Evolutionary conservation across 2,113 vertebrate genomes (phyloP).

Genomic region (human): GRCh38 chr12:20040501-20041000

Average conservation of each 20-base stretch:
- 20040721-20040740: not conserved
- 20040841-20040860: not conserved
- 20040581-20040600: not conserved
- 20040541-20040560: not conserved
- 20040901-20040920: conserved; percentile 12
- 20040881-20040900: not conserved
- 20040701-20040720: not conserved
- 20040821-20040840: not conserved
- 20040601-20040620: not conserved
- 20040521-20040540: not conserved
- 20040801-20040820: not conserved
- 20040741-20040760: not conserved
- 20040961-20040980: not conserved
- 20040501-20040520: accelerated
- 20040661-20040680: not conserved
- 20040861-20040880: not conserved
- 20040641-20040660: not conserved
- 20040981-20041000: conserved; percentile 8
- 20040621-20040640: not conserved
- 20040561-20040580: not conserved
- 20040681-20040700: not conserved
- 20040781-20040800: not conserved
- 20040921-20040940: not conserved
- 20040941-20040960: not conserved
- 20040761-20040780: not conserved